A percentile compares a stretch with the other conserved stretches of the same genome.
Conservation (phyloP, 1,140 invertebrate genomes). For the Rhizoglyphus robini region DNA sequence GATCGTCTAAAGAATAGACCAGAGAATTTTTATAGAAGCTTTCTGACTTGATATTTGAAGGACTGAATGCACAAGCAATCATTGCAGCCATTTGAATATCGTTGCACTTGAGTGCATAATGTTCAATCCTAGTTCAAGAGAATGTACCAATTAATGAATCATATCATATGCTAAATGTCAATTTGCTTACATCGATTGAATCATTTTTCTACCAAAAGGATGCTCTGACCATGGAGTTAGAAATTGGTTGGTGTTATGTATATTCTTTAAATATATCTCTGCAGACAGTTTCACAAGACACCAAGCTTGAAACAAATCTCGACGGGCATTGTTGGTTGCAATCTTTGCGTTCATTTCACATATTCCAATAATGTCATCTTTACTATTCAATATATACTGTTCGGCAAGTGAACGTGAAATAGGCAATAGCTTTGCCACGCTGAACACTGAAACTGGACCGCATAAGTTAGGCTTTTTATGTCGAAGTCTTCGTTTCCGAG, state of each 20-base stretch:
- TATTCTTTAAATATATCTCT: slow-evolving; percentile 16
- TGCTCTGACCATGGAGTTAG: slow-evolving; percentile 53
- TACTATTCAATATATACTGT: slow-evolving; percentile 57
- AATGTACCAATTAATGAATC: slow-evolving; percentile 18
- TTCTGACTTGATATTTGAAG: not conserved
- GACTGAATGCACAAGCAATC: slow-evolving; percentile 57
- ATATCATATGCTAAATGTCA: slow-evolving; percentile 5
- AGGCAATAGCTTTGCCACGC: slow-evolving; percentile 57
- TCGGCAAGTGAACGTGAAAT: slow-evolving; percentile 62
- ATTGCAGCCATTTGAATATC: slow-evolving; percentile 89
- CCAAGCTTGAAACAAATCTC: slow-evolving; percentile 57
- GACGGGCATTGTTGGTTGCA: slow-evolving; percentile 53
- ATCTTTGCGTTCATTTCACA: slow-evolving; percentile 64
- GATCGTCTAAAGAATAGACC: not conserved
- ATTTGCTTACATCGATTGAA: slow-evolving; percentile 58
- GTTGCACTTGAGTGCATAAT: slow-evolving; percentile 41
- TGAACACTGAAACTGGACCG: slow-evolving; percentile 58
- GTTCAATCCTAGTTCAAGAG: slow-evolving; percentile 34
- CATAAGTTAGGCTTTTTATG: slow-evolving; percentile 24
- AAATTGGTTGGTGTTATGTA: not conserved
- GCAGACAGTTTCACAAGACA: slow-evolving; percentile 17
- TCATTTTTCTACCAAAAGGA: slow-evolving; percentile 68
- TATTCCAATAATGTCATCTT: slow-evolving; percentile 45
- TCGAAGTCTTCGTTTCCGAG: not conserved
- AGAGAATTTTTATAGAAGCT: no score